These are phyloP conservation scores for Paratilapia polleni DNA, from an alignment of 2,113 vertebrate genomes.

Conservation along the genomic window DNA sequence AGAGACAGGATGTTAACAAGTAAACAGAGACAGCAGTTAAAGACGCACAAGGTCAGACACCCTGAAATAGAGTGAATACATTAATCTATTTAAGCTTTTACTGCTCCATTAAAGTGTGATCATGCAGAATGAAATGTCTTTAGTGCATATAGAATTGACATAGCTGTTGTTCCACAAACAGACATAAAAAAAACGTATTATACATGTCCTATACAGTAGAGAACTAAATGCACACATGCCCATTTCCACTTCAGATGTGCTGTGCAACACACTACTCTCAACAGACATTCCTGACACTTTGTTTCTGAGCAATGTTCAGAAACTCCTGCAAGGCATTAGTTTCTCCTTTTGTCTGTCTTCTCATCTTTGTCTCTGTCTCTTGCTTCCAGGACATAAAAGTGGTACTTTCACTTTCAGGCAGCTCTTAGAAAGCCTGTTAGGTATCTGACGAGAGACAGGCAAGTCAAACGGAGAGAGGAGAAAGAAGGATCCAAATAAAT, in stretches of 20 bases:
- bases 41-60: conserved; percentile 45
- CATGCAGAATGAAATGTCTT: neutral
- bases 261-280: neutral
- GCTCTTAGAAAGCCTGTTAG: conserved; percentile 58
- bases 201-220: neutral
- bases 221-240: neutral
- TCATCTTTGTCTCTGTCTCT: conserved; percentile 43
- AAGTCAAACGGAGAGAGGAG: conserved; percentile 46
- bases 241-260: conserved; percentile 9
- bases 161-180: neutral
- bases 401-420: conserved; percentile 49
- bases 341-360: conserved; percentile 49
- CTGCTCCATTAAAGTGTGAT: neutral
- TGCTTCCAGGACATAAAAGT: conserved; percentile 43
- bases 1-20: conserved; percentile 47
- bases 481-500: conserved; percentile 56
- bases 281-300: conserved; percentile 27
- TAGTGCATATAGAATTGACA: neutral
- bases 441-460: conserved; percentile 58
- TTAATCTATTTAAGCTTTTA: neutral
- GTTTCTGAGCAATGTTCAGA: conserved; percentile 33
- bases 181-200: neutral
- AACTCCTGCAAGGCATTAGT: conserved; percentile 50
- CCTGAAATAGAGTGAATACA: neutral
- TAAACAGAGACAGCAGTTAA: conserved; percentile 31